Evolutionary conservation across 2,797 vertebrate species (phyloP).

Genomic region (Chiloscyllium punctatum): DNA sequence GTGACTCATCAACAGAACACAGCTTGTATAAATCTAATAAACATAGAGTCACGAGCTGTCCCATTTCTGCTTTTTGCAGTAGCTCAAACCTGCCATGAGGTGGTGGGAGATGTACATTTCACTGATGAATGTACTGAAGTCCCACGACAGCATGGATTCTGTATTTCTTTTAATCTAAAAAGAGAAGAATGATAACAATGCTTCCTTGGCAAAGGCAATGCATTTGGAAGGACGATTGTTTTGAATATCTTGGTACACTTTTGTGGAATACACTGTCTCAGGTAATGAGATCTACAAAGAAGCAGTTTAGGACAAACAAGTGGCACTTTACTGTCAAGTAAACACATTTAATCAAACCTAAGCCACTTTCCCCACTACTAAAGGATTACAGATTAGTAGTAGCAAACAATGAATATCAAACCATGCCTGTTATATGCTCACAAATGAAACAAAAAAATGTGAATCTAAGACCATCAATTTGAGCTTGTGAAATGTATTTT

Average conservation of each 20-base stretch:
- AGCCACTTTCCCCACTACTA: background rate
- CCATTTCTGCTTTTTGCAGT: background rate
- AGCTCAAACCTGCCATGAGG: conserved; percentile 34
- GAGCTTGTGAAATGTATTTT: no score
- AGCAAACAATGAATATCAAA: background rate
- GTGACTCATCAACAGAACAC: background rate
- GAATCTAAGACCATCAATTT: background rate
- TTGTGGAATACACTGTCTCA: background rate
- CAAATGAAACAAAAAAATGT: background rate
- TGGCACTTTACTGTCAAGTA: background rate
- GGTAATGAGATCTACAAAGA: background rate
- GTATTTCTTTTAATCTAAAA: background rate
- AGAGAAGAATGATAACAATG: background rate
- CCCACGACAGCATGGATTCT: background rate
- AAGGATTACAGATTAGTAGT: background rate
- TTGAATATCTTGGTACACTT: background rate
- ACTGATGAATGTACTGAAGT: conserved; percentile 1
- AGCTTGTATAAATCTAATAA: background rate
- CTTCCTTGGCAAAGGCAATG: background rate
- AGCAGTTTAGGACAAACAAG: background rate
- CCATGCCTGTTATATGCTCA: background rate
- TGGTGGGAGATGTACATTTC: conserved; percentile 36
- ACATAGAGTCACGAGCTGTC: background rate
- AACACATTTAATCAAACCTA: background rate
- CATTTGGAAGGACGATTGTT: background rate